Conservation (phyloP, 2,797 vertebrate species). For the Falco columbarius region DNA sequence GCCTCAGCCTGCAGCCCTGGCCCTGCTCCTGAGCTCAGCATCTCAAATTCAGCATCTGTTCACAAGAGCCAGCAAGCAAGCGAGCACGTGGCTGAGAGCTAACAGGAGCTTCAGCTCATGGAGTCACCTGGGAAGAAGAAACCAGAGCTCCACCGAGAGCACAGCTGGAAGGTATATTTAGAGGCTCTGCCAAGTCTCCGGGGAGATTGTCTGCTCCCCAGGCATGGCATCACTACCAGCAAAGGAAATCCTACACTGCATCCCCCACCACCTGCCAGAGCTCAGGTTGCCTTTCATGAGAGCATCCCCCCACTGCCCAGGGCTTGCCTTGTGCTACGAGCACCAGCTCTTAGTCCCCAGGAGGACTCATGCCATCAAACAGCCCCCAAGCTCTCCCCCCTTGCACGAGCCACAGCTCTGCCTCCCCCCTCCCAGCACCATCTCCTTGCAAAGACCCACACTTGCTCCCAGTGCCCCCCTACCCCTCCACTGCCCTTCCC, state of each 20-base stretch:
- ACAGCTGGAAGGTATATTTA: neutral
- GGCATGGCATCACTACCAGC: neutral
- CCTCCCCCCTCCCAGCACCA: neutral
- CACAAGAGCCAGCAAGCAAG: neutral
- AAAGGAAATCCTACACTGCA: neutral
- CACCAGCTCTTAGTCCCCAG: neutral
- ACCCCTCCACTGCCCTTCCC: neutral
- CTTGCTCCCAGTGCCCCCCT: neutral
- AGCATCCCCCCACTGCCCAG: neutral
- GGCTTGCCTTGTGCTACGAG: fast-evolving
- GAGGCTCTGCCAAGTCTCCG: constrained; percentile 4
- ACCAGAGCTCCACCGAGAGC: neutral
- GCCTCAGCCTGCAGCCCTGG: neutral
- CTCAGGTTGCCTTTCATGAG: neutral
- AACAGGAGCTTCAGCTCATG: neutral
- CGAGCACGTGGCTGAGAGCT: fast-evolving
- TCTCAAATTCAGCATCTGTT: neutral
- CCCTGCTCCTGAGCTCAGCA: neutral
- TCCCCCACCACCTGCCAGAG: neutral
- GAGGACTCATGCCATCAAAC: neutral
- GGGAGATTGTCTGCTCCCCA: neutral
- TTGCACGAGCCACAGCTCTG: neutral
- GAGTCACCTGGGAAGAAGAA: constrained; percentile 19
- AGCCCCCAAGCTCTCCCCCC: neutral
- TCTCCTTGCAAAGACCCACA: neutral